Evolutionary conservation across 2,113 vertebrate genomes (phyloP), one percentile per base, ranked within the genome.

Genomic region (Oxyura jamaicensis): DNA sequence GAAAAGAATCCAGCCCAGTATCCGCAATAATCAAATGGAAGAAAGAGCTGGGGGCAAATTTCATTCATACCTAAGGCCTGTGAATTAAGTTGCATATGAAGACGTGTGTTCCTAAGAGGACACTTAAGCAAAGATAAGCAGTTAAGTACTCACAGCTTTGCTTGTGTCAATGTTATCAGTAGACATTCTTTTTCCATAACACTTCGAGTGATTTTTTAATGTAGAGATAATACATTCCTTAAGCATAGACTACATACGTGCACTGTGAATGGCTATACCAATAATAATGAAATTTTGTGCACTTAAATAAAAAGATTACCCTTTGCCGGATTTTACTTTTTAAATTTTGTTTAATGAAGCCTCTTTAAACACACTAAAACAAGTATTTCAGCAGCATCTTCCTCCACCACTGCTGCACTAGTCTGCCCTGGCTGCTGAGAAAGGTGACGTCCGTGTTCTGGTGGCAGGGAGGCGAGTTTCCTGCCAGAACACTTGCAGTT

Each of bases 111-210:
- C 90, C 52, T 95, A 93, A 96, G 84, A 88, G 86, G 82, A 80
- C 73, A 82, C 96, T 93, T 90, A 53, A 81, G 73, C 58, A 69
- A 88, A 96, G 93, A 97, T 96, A 95, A 96, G 79, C 2, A 0
- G 60, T 79, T 67, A 90, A 97, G 96, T 84, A 86, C 53, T 93
- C 72, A 85, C 67, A 93, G 93, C 77, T 96, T 95, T 94, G 83
- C 72, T 95, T 81, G 65, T 96, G 86, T 89, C 91, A 89, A 4
- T 81, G 86, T 89, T 96, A 96, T 96, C 94, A 91, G 72, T 56
- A 92, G 86, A 60, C 62, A 72, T 5, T 58, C 77, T 91, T 94
- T 94, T 94, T 79, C 93, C 86, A 59, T 86, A 93, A 71, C 86
- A 83, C 74, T 83, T 71, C 23, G 33, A 94, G 62, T 67, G 90